Conservation (phyloP, 2,888 invertebrate genomes). For the Pemphredon lugubris region DNA sequence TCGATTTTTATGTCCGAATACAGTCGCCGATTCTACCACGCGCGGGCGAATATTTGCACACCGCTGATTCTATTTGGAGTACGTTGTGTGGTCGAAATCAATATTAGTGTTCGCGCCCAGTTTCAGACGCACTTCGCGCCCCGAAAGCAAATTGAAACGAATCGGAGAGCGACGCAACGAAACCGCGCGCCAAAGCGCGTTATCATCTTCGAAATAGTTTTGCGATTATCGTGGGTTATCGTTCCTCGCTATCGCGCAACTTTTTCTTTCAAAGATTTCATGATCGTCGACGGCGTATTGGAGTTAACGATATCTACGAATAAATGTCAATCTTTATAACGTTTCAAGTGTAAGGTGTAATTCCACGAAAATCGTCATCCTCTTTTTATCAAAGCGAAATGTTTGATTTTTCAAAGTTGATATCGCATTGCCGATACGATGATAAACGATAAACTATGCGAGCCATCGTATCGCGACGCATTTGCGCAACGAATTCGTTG, state of each 20-base stretch:
- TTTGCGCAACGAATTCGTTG: no score
- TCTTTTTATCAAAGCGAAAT: no score
- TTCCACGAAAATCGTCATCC: no score
- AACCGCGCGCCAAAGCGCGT: conserved; percentile 8
- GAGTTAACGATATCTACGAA: background rate
- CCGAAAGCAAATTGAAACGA: background rate
- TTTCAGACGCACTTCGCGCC: background rate
- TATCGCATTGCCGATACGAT: conserved; percentile 8
- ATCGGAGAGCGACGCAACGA: background rate
- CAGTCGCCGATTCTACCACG: no score
- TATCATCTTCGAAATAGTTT: conserved; percentile 4
- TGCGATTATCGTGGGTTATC: background rate
- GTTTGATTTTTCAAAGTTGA: background rate
- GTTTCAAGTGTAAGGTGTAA: no score
- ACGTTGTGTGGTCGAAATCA: background rate
- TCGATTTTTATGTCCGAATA: no score
- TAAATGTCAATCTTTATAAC: no score
- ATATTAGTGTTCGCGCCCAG: background rate
- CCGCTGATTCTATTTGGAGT: background rate
- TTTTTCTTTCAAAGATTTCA: background rate
- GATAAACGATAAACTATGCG: background rate
- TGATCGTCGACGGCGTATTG: background rate
- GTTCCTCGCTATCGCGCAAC: background rate
- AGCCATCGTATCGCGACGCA: background rate
- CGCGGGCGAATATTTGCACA: background rate